phyloP scores from a whole-genome alignment of 2,888 invertebrate genomes.

The Drosophila infuscata region DNA sequence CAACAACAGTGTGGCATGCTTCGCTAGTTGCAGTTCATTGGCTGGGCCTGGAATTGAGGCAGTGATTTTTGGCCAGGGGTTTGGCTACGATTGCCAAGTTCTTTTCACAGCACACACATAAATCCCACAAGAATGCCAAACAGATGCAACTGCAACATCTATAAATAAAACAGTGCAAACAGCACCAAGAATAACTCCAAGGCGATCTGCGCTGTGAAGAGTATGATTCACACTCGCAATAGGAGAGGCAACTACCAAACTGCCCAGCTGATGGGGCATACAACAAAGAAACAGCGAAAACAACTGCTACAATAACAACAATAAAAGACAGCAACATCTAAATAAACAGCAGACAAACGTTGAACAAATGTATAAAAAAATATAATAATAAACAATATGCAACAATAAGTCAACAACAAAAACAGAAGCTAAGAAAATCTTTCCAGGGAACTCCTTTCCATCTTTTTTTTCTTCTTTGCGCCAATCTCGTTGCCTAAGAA shows the following conservation, averaged over 20 bases:
- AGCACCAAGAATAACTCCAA: conserved; percentile 23
- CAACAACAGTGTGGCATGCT: conserved; percentile 1
- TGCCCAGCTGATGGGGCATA: conserved; percentile 36
- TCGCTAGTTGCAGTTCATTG: conserved; percentile 24
- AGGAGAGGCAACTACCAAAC: conserved; percentile 4
- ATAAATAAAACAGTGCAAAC: conserved; percentile 53
- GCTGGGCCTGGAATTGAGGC: conserved; percentile 4
- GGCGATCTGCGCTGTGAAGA: conserved; percentile 15
- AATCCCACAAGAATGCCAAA: conserved; percentile 52
- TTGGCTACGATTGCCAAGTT: conserved; percentile 11
- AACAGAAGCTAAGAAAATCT: conserved; percentile 25
- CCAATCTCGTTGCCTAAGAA: conserved; percentile 36
- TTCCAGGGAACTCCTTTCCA: conserved; percentile 10
- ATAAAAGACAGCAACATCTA: conserved; percentile 33
- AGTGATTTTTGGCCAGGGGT: background rate
- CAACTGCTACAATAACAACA: conserved; percentile 20
- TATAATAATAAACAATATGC: conserved; percentile 58
- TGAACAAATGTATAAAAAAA: conserved; percentile 53
- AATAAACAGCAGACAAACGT: conserved; percentile 58
- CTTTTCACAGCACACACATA: conserved; percentile 10
- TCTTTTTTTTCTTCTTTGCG: conserved; percentile 8
- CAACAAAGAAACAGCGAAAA: conserved; percentile 22
- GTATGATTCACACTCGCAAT: conserved; percentile 37
- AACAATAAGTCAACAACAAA: conserved; percentile 34
- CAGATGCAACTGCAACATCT: conserved; percentile 57